Evolutionary conservation across 2,888 invertebrate genomes (phyloP), one percentile per base, ranked within the genome.

Genomic region (Parochlus steinenii): DNA sequence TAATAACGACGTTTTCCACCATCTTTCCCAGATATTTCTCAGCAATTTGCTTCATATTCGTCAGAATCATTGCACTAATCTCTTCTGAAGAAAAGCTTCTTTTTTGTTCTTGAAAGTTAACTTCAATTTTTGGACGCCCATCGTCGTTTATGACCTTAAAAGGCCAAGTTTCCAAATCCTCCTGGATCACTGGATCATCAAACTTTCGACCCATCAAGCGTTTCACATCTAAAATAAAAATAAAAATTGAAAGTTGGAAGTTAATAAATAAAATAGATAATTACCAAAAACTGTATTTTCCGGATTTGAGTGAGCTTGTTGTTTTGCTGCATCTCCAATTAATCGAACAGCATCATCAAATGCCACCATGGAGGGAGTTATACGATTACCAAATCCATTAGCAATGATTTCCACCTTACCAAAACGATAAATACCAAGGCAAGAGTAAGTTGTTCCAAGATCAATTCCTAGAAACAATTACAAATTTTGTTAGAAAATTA

Each of bases 231-330:
- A 62, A 58, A 44, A 38, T 7, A 6, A 7, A 22, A 6, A 7
- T 7, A 22, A 22, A 37, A 65, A 22, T 11, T 17, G 12, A 15
- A 18, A n/a, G n/a, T n/a, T n/a, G n/a, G n/a, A n/a, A n/a, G n/a
- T n/a, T 11, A 30, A 23, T 25, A 15, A 29, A 30, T 20, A 19
- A 22, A 24, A 11, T 14, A 30, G 24, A n/a, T 16, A 44, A 45
- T 57, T 46, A 5, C 92, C 92, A 54, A 87, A 90, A 55, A 93
- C 82, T 2, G 93, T 93, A 61, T 93, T 93, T 5, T 75, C 68
- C n/a, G 89, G 76, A 64, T 93, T 93, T 34, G 90, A 92, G 36
- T 92, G 89, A 1, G 92, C 90, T 52, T 93, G 93, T 14, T 92
- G 69, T 56, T 86, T 90, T 6, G 93, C 92, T 15, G 92, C 90